These are phyloP conservation scores for Nezara viridula DNA, from an alignment of 2,888 invertebrate genomes.

Conservation along the genomic window DNA sequence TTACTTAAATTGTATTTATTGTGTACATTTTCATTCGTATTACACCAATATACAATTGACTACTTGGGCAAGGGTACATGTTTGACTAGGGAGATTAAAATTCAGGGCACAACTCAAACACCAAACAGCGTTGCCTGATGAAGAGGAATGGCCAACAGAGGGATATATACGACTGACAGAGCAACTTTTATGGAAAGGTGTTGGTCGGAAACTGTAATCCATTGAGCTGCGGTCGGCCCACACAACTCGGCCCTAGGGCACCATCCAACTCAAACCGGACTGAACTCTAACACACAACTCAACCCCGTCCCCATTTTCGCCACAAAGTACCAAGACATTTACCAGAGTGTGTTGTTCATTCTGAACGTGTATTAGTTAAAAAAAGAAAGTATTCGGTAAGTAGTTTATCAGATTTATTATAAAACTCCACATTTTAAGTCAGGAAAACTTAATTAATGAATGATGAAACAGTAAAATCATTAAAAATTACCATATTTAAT, in stretches of 20 bases:
- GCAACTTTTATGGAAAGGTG: conserved; percentile 3
- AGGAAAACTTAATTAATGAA: no score
- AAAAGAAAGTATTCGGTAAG: no score
- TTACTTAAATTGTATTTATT: no score
- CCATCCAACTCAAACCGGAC: conserved; percentile 11
- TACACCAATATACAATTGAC: no score
- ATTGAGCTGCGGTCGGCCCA: background rate
- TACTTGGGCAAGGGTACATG: background rate
- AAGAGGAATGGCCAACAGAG: background rate
- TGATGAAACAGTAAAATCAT: no score
- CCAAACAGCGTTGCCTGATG: background rate
- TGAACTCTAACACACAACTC: background rate
- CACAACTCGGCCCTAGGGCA: background rate
- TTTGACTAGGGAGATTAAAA: background rate
- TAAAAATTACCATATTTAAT: no score
- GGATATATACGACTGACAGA: background rate
- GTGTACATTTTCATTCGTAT: no score
- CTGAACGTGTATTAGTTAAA: no score
- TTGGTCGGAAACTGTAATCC: background rate
- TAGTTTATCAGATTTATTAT: no score
- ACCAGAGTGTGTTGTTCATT: background rate
- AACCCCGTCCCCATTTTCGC: background rate
- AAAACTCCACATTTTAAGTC: no score
- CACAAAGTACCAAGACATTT: background rate
- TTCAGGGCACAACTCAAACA: background rate